Evolutionary conservation across 2,113 vertebrate species (phyloP).

Genomic region (Polypterus bichir): DNA sequence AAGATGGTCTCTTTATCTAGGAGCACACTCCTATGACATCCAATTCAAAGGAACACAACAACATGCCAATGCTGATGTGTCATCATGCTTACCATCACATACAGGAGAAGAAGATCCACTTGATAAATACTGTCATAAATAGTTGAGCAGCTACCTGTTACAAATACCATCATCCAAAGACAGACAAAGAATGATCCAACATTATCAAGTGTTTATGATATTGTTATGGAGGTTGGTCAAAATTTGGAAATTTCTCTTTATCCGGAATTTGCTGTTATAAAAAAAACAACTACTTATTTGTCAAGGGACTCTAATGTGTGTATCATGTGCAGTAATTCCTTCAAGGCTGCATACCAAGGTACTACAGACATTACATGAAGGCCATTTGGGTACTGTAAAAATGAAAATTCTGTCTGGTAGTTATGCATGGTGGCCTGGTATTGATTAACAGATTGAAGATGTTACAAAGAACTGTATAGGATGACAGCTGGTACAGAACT

Average conservation of each 20-base stretch:
- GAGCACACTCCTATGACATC: conserved; percentile 1
- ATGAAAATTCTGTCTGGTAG: conserved; percentile 14
- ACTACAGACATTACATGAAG: conserved; percentile 11
- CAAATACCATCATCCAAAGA: neutral
- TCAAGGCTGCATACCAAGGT: conserved; percentile 4
- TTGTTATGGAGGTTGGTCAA: conserved; percentile 1
- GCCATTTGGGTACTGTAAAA: conserved; percentile 6
- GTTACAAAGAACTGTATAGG: conserved; percentile 7
- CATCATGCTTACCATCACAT: conserved; percentile 4
- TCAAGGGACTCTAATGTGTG: conserved; percentile 4
- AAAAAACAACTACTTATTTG: neutral
- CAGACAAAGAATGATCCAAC: conserved; percentile 10
- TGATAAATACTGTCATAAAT: conserved; percentile 5
- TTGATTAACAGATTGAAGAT: conserved; percentile 18
- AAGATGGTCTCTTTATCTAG: conserved; percentile 1
- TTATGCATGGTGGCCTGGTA: conserved; percentile 16
- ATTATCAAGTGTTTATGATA: conserved; percentile 12
- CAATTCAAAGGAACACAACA: conserved; percentile 10
- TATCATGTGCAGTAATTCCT: conserved; percentile 6
- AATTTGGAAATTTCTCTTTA: neutral
- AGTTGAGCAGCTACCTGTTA: conserved; percentile 11
- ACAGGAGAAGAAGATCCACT: neutral
- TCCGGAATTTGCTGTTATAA: neutral
- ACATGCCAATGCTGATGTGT: conserved; percentile 11
- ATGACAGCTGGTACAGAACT: conserved; percentile 4